phyloP scores from a whole-genome alignment of 2,113 vertebrate species.

The Sylvilagus bachmani region DNA sequence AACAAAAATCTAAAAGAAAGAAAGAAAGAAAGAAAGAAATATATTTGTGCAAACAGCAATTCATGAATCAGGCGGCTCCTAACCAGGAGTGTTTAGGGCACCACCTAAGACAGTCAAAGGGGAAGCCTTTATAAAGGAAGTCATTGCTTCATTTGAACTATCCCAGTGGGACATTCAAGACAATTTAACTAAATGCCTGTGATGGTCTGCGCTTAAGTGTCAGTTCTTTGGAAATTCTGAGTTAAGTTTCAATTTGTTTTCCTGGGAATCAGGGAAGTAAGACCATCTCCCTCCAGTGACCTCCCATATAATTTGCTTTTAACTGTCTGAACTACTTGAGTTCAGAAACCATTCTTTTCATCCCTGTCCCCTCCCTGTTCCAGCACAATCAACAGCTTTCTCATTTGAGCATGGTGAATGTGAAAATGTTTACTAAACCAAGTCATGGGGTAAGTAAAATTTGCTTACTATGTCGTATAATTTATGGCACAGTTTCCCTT shows the following conservation, averaged over 20 bases:
- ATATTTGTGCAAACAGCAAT: neutral
- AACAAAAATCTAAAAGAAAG: too few species aligned
- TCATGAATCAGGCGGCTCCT: neutral
- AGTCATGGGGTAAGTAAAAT: conserved; percentile 19
- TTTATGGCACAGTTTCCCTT: neutral
- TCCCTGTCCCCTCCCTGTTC: neutral
- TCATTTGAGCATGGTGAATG: neutral
- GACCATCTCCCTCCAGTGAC: neutral
- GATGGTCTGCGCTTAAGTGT: neutral
- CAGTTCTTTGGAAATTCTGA: neutral
- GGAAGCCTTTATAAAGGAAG: neutral
- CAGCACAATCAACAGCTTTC: neutral
- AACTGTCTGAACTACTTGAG: neutral
- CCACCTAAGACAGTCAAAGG: neutral
- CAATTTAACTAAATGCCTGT: neutral
- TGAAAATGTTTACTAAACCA: neutral
- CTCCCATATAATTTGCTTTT: neutral
- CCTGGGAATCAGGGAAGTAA: neutral
- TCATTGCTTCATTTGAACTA: neutral
- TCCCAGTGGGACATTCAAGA: neutral
- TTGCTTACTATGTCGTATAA: neutral
- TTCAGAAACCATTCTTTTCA: neutral
- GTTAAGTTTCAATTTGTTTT: neutral
- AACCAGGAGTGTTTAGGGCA: neutral
- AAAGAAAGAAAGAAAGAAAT: too few species aligned